Base-by-base conservation (phyloP, 2,888 invertebrate species). In the Melolontha melolontha region DNA sequence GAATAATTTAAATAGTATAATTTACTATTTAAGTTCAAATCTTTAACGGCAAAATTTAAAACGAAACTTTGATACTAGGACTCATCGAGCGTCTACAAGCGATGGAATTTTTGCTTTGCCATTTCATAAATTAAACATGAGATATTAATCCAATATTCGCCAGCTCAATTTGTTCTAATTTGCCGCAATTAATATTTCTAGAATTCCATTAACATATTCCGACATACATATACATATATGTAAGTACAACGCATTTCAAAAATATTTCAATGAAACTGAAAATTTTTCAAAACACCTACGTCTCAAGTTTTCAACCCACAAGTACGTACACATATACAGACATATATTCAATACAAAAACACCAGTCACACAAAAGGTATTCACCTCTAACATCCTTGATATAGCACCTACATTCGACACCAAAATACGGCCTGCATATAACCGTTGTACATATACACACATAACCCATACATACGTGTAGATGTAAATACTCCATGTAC, bases 391-490 rank as follows among this genome's bases (percentile, higher is more conserved):
- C 76, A 77, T 76, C 76, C 78, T 78, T 77, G 78, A 76, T 77
- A 75, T 76, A 72, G 77, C 77, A 78, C 78, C 78, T 77, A 78
- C 78, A 77, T 78, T 77, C 76, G 75, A 75, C 75, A 76, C 77
- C 72, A 68, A 72, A 72, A 72, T 73, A 69, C 70, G 69, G 70
- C 71, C 72, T 59, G 59, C 59, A 59, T 34, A 34, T 59, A 59
- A 39, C 40, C 27, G 54, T 40, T 17, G 54, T 54, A 54, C 39
- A 40, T 54, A 54, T 54, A 51, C 51, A 12, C 34, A 54, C 40
- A 17, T n/a, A 14, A 17, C 47, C 47, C n/a, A 14, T 12, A 44
- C 47, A 59, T 44, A 42, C 44, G 29, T 40, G 54, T 54, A 34
- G 39, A 54, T 54, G 54, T 54, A 54, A 54, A 54, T 54, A 54